Evolutionary conservation across 2,113 vertebrate species (phyloP).

Genomic region (Alligator sinensis): DNA sequence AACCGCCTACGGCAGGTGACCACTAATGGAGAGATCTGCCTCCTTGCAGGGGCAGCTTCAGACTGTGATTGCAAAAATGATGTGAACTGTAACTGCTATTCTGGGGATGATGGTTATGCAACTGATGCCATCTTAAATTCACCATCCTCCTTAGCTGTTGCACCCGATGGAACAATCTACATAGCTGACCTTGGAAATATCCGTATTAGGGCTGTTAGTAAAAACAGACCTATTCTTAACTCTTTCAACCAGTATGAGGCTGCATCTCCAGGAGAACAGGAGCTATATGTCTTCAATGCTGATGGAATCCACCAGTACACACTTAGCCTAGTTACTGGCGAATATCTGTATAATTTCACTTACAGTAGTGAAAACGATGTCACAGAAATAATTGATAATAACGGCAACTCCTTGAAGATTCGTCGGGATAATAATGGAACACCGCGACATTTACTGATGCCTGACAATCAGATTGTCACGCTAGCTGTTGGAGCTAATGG

Average conservation of each 20-base stretch:
- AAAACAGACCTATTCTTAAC: conserved; percentile 89
- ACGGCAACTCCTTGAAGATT: conserved; percentile 93
- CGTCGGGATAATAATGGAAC: conserved; percentile 88
- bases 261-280: conserved; percentile 94
- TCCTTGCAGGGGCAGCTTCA: conserved; percentile 93
- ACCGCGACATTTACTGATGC: conserved; percentile 92
- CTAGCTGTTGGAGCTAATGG: conserved; percentile 90
- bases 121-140: conserved; percentile 96
- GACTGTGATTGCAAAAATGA: conserved; percentile 99
- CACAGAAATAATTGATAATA: conserved; percentile 89
- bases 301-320: conserved; percentile 96
- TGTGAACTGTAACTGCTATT: conserved; percentile 98
- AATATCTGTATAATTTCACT: conserved; percentile 95
- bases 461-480: conserved; percentile 95
- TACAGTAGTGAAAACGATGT: conserved; percentile 91
- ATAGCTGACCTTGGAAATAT: conserved; percentile 98
- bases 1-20: conserved; percentile 95
- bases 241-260: conserved; percentile 92
- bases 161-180: conserved; percentile 95
- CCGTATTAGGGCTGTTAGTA: conserved; percentile 93
- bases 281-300: conserved; percentile 94
- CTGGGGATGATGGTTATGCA: conserved; percentile 96
- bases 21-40: conserved; percentile 96
- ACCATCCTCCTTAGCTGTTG: conserved; percentile 94
- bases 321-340: conserved; percentile 94